phyloP scores from a whole-genome alignment of 2,113 vertebrate species.

The Phyllostomus discolor region DNA sequence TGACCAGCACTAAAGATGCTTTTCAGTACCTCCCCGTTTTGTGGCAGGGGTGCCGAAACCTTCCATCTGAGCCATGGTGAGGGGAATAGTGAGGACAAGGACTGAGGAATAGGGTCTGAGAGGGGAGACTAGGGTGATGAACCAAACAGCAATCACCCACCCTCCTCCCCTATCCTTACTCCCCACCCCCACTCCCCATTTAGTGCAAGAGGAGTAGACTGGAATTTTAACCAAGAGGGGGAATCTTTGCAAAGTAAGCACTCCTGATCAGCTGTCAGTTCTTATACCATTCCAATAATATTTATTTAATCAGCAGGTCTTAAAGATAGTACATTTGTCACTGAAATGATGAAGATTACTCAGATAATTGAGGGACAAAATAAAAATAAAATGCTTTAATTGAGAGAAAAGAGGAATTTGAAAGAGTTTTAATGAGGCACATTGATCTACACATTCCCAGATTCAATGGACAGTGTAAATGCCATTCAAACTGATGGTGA shows the following conservation, averaged over 20 bases:
- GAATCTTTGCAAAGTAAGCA: neutral
- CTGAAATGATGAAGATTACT: neutral
- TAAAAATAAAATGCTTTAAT: neutral
- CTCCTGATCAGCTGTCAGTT: neutral
- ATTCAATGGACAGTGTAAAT: neutral
- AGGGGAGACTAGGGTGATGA: neutral
- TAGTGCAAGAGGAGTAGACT: neutral
- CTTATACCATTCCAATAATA: neutral
- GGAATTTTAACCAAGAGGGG: neutral
- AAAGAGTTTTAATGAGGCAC: neutral
- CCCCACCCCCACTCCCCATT: fast-evolving
- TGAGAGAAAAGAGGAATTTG: neutral
- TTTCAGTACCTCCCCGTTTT: neutral
- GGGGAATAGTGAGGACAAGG: neutral
- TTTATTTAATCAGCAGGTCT: neutral
- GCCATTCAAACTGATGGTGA: neutral
- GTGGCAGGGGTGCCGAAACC: neutral
- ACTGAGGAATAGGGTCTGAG: neutral
- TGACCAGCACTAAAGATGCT: neutral
- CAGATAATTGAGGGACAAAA: slow-evolving; percentile 3
- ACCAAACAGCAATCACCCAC: neutral
- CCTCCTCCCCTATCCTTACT: neutral
- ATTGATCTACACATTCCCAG: neutral
- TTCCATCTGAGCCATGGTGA: neutral
- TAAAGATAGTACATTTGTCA: neutral